phyloP scores from a whole-genome alignment of 2,113 vertebrate genomes.

The Arenaria interpres region DNA sequence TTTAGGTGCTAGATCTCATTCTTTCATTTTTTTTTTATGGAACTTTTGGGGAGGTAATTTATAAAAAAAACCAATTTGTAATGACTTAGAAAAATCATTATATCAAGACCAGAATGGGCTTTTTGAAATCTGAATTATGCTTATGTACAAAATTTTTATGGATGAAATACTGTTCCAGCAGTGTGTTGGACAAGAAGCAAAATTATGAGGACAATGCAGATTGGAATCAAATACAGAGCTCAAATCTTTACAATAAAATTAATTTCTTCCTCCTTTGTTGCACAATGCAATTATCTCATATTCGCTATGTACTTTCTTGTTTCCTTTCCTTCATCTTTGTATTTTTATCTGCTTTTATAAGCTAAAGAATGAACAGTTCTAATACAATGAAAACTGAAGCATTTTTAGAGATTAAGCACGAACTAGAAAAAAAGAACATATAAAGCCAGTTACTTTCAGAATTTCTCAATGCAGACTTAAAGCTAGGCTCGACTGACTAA shows the following conservation, averaged over 20 bases:
- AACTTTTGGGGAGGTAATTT: not conserved
- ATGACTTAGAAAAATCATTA: not conserved
- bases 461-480: constrained; percentile 6
- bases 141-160: not conserved
- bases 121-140: not conserved
- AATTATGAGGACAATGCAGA: not conserved
- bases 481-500: constrained; percentile 28
- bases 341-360: constrained; percentile 1
- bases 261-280: not conserved
- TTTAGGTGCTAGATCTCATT: not conserved
- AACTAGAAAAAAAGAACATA: not conserved
- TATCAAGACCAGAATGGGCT: not conserved
- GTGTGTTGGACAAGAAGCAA: not conserved
- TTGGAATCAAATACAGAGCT: not conserved
- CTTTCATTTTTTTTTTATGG: not conserved
- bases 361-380: not conserved
- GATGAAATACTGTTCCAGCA: not conserved
- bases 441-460: constrained; percentile 16
- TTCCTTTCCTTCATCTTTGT: not conserved
- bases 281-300: not conserved
- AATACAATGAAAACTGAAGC: not conserved
- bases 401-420: constrained; percentile 1
- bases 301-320: not conserved
- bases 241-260: not conserved
- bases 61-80: not conserved